Evolutionary conservation across 1,140 invertebrate species (phyloP).

Genomic region (Ceratoteleas bidentatus): DNA sequence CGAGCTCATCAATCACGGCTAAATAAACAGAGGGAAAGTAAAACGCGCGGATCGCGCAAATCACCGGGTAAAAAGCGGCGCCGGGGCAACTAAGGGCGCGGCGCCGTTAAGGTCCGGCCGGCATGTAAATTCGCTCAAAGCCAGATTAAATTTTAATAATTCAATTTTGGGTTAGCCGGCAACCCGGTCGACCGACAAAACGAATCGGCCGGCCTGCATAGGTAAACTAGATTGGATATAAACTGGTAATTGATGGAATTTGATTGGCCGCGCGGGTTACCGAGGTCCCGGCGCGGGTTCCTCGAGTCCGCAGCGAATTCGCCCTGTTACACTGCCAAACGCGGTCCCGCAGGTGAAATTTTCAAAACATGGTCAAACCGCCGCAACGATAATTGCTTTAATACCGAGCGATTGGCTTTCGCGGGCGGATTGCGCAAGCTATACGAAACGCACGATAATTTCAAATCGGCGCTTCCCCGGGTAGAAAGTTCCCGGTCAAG

Average conservation of each 20-base stretch:
- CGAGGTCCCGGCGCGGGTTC: constrained; percentile 26
- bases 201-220: constrained; percentile 71
- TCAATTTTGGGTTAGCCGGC: constrained; percentile 74
- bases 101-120: constrained; percentile 31
- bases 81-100: constrained; percentile 48
- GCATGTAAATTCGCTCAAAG: constrained; percentile 68
- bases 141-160: constrained; percentile 81
- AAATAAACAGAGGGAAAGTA: constrained; percentile 53
- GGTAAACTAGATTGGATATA: constrained; percentile 71
- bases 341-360: too few relatives aligned
- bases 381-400: too few relatives aligned
- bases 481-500: constrained; percentile 30
- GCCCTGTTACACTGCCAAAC: too few relatives aligned
- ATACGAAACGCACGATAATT: constrained; percentile 45
- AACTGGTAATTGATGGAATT: constrained; percentile 76
- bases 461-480: constrained; percentile 33
- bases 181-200: constrained; percentile 68
- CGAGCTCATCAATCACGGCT: constrained; percentile 50
- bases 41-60: constrained; percentile 36
- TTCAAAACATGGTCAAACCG: too few relatives aligned
- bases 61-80: constrained; percentile 38
- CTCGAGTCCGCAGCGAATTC: constrained; percentile 50
- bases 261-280: constrained; percentile 69
- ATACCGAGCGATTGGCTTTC: too few relatives aligned
- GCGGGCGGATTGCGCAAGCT: constrained; percentile 26